A percentile compares a stretch with the other conserved stretches of the same genome.
phyloP scores from a whole-genome alignment of 92 coral and sea anemone species.

The Umimayanthus chanpuru region DNA sequence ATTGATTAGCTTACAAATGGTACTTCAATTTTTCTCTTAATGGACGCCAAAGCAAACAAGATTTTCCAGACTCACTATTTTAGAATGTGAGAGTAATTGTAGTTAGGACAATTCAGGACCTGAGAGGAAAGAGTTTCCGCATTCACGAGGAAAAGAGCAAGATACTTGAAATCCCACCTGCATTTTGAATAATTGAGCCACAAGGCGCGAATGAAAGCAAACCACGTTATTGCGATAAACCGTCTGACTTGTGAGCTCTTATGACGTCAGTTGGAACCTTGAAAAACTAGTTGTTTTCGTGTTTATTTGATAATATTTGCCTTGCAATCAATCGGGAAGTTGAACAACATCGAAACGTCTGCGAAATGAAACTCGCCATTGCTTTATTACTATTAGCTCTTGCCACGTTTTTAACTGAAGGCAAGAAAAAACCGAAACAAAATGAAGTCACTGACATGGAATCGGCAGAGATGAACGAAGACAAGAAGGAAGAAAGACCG shows the following conservation, averaged over 20 bases:
- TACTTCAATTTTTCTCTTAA: too few species aligned
- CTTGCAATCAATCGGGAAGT: background rate
- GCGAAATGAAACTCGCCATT: conserved; percentile 34
- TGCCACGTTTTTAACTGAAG: conserved; percentile 54
- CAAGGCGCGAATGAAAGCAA: conserved; percentile 32
- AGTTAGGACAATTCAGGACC: background rate
- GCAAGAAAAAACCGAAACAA: conserved; percentile 49
- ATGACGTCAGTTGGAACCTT: conserved; percentile 29
- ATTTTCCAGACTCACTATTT: background rate
- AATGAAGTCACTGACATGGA: conserved; percentile 29
- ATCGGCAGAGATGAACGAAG: conserved; percentile 19
- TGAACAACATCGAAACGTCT: background rate
- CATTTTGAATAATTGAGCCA: conserved; percentile 18
- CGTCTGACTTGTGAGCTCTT: conserved; percentile 15
- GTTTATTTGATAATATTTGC: background rate
- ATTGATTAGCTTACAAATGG: too few species aligned
- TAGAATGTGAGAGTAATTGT: background rate
- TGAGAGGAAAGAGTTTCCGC: background rate
- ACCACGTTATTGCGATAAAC: conserved; percentile 32
- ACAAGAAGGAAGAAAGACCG: conserved; percentile 46
- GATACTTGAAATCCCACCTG: conserved; percentile 10
- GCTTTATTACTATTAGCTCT: conserved; percentile 45
- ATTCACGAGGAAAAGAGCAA: conserved; percentile 11
- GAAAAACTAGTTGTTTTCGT: background rate
- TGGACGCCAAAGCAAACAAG: background rate